A percentile compares a stretch with the other conserved stretches of the same genome.
phyloP scores from a whole-genome alignment of 2,888 invertebrate species.

The Zelleria hepariella region DNA sequence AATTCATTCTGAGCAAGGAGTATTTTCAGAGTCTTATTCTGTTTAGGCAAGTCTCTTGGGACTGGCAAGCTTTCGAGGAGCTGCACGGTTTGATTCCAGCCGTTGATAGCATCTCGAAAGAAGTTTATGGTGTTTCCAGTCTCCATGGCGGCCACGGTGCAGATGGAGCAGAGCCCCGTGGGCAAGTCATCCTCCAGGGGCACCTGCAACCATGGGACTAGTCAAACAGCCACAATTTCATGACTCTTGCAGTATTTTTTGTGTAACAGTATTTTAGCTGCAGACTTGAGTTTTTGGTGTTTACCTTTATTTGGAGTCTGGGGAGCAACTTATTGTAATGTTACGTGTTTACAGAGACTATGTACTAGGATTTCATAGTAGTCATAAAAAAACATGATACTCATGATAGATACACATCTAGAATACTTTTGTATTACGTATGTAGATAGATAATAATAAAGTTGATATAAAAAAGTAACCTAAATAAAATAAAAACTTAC shows the following conservation, averaged over 20 bases:
- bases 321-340: too few species aligned
- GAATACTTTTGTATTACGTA: neutral
- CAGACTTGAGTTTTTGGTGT: too few species aligned
- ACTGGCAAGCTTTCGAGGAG: slow-evolving; percentile 30
- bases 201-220: slow-evolving; percentile 57
- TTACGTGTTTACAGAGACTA: too few species aligned
- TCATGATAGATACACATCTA: too few species aligned
- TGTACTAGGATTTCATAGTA: too few species aligned
- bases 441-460: neutral
- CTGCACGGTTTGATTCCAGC: slow-evolving; percentile 37
- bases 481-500: neutral
- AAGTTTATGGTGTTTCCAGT: slow-evolving; percentile 43
- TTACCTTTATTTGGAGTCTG: neutral
- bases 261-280: neutral
- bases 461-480: neutral
- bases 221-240: slow-evolving; percentile 46
- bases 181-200: slow-evolving; percentile 42
- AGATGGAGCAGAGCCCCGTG: slow-evolving; percentile 40
- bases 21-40: slow-evolving; percentile 23
- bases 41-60: slow-evolving; percentile 6
- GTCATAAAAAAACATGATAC: too few species aligned
- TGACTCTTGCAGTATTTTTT: neutral
- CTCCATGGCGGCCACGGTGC: slow-evolving; percentile 34
- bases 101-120: slow-evolving; percentile 30
- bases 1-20: slow-evolving; percentile 30